Evolutionary conservation across 2,113 vertebrate genomes (phyloP), one percentile per base, ranked within the genome.

Genomic region (Procavia capensis): DNA sequence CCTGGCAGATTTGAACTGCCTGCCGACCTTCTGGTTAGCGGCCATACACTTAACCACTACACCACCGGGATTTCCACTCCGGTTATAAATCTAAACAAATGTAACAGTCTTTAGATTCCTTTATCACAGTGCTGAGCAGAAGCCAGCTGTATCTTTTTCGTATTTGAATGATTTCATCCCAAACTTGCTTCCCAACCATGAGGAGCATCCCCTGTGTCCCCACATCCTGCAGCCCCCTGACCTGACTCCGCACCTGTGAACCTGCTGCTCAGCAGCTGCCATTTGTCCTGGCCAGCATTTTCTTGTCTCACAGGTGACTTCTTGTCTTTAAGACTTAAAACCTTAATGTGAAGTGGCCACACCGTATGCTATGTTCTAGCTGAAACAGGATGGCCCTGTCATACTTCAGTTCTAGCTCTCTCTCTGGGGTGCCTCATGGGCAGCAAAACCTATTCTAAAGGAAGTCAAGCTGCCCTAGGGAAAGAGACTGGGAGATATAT

Each of bases 221-320:
- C 34, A 64, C 39, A 50, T 41, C 29, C 5, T 4, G 3, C 29
- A 41, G 1, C 39, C 17, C 57, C 25, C 76, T 76, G n/a, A 0
- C 19, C 1, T 41, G 36, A 31, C 13, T 36, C 24, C 13, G 0
- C 9, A 16, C 31, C 61, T 47, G 7, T 4, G 19, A 64, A 8
- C 0, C 0, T 50, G 31, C 66, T 78, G 47, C 22, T 61, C 22
- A 41, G 24, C 66, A 2, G 0, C 47, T 24, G 10, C 3, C 45
- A 6, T 85, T 25, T 78, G 61, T 47, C 39, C 34, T 75, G 45
- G 45, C 66, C 45, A 24, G 86, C 81, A 74, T 25, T 11, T 29
- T 57, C 72, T 36, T 66, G 25, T 47, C 81, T 81, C 29, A 1
- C 1, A 29, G 39, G 8, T 2, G 9, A 19, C 20, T 57, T 25